These are phyloP conservation scores for Sigmodon hispidus DNA, from an alignment of 2,113 vertebrate genomes.

Conservation along the genomic window DNA sequence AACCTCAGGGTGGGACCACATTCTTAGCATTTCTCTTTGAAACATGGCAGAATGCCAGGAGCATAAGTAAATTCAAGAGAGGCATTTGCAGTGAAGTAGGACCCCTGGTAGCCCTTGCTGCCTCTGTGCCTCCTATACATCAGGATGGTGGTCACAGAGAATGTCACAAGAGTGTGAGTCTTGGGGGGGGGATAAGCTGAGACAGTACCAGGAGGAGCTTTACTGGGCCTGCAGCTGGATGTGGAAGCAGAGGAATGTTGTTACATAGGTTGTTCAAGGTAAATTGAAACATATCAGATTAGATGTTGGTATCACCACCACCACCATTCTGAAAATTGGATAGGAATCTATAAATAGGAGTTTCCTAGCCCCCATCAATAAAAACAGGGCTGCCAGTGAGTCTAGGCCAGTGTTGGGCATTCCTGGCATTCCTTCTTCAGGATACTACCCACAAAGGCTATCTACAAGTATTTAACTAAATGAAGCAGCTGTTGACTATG, in stretches of 20 bases:
- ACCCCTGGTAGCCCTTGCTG: neutral
- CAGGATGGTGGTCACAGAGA: neutral
- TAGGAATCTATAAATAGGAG: neutral
- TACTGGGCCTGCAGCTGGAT: neutral
- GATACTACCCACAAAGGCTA: neutral
- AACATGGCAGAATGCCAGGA: neutral
- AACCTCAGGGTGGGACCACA: too few relatives aligned
- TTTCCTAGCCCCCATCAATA: neutral
- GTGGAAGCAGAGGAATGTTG: too few relatives aligned
- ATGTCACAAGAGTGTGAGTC: neutral
- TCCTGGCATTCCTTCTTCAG: neutral
- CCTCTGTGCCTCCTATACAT: neutral
- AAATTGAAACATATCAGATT: neutral
- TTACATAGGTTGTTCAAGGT: too few relatives aligned
- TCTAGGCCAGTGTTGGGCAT: neutral
- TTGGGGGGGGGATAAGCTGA: too few relatives aligned
- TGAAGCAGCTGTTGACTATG: neutral
- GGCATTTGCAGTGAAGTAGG: neutral
- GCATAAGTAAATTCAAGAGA: neutral
- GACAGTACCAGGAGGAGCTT: neutral
- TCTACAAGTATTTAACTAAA: conserved; percentile 1
- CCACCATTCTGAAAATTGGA: neutral
- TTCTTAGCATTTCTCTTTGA: neutral
- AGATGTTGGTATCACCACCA: neutral
- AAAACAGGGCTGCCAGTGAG: neutral